Conservation (phyloP, 2,888 invertebrate genomes). For the Lottia gigantea region DNA sequence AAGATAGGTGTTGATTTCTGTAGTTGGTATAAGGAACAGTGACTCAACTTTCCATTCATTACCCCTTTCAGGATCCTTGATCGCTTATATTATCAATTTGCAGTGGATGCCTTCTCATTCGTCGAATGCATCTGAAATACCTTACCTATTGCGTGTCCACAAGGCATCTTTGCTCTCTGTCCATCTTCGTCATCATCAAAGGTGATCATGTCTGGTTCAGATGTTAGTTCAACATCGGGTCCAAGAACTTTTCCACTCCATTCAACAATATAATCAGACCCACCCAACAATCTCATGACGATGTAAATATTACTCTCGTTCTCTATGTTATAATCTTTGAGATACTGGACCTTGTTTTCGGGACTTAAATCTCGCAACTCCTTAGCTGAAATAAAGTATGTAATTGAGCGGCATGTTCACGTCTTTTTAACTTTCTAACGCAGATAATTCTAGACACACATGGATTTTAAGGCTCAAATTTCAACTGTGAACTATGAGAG, state of each 20-base stretch:
- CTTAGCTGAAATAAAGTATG: no score
- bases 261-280: conserved; percentile 20
- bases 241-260: conserved; percentile 31
- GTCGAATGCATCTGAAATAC: not conserved
- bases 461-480: no score
- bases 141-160: conserved; percentile 41
- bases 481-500: no score
- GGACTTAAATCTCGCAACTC: no score
- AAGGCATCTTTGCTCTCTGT: conserved; percentile 40
- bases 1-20: no score
- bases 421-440: no score
- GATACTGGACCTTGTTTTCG: not conserved
- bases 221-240: conserved; percentile 30
- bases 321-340: conserved; percentile 33
- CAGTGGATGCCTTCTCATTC: not conserved
- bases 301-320: conserved; percentile 30
- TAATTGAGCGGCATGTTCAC: no score
- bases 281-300: conserved; percentile 29
- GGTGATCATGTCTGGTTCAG: conserved; percentile 40
- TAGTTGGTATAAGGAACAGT: no score
- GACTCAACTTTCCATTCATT: no score
- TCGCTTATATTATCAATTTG: no score
- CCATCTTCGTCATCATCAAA: conserved; percentile 35
- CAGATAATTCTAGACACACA: no score
- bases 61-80: no score